Evolutionary conservation across 23 tunicate species (phyloP).

Genomic region (Styela plicata): DNA sequence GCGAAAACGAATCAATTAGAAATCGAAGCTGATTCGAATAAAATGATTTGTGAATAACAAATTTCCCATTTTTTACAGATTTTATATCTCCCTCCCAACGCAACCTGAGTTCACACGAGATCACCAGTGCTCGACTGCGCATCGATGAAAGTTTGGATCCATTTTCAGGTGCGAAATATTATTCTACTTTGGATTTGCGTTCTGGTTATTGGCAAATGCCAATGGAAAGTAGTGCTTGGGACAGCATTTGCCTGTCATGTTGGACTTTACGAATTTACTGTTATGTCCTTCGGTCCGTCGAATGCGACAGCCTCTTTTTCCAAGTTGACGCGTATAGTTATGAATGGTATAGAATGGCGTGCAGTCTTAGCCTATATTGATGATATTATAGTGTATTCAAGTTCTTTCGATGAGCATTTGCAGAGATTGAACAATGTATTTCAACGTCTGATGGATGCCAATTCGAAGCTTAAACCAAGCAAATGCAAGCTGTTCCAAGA

Average conservation of each 20-base stretch:
- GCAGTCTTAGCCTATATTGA: background rate
- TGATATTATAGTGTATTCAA: constrained; percentile 2
- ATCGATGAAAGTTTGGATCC: too few species aligned
- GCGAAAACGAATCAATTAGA: too few species aligned
- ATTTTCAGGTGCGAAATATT: constrained; percentile 22
- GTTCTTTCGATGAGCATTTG: background rate
- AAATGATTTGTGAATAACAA: too few species aligned
- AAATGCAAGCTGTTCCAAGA: background rate
- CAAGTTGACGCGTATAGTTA: constrained; percentile 1
- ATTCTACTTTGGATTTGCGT: constrained; percentile 27
- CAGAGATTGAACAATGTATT: constrained; percentile 17
- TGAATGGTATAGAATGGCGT: background rate
- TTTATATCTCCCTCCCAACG: too few species aligned
- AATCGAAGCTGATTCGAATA: too few species aligned
- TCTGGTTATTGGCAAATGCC: background rate
- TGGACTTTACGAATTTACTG: background rate
- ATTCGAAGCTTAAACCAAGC: background rate
- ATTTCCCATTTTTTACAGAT: too few species aligned
- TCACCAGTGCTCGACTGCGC: too few species aligned
- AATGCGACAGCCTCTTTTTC: constrained; percentile 50
- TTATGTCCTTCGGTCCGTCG: constrained; percentile 16
- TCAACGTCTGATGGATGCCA: constrained; percentile 5
- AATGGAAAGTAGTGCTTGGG: background rate
- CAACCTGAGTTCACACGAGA: too few species aligned
- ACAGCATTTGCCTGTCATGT: constrained; percentile 1